Evolutionary conservation across 2,797 vertebrate species (phyloP).

Genomic region (Leontocebus nigricollis): DNA sequence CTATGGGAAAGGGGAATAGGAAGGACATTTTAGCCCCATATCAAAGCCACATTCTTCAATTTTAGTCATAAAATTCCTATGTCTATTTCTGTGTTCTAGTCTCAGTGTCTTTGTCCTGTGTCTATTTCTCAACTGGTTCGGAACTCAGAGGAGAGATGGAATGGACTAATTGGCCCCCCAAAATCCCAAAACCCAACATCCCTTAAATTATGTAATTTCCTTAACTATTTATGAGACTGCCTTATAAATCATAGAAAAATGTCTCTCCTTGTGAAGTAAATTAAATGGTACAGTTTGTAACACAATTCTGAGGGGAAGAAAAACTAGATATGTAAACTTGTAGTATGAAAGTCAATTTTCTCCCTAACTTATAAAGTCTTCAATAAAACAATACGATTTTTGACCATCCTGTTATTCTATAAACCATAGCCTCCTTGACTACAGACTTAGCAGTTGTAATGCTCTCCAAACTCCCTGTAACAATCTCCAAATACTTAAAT

Average conservation of each 20-base stretch:
- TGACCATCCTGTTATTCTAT: conserved; percentile 23
- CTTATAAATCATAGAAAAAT: not conserved
- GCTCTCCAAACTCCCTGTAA: conserved; percentile 56
- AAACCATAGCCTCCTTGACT: conserved; percentile 13
- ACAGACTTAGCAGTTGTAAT: conserved; percentile 50
- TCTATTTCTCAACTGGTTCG: not conserved
- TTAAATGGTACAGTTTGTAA: not conserved
- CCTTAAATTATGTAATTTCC: conserved; percentile 19
- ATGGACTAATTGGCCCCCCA: not conserved
- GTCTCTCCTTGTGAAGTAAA: conserved; percentile 14
- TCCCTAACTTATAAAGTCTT: conserved; percentile 45
- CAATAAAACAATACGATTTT: conserved; percentile 52
- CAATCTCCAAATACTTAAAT: conserved; percentile 65
- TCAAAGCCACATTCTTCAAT: not conserved
- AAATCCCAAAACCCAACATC: not conserved
- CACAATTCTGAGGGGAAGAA: not conserved
- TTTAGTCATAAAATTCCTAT: not conserved
- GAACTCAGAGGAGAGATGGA: not conserved
- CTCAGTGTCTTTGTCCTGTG: not conserved
- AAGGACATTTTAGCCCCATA: not conserved
- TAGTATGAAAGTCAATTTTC: conserved; percentile 49
- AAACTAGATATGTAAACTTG: conserved; percentile 16
- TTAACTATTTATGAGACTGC: conserved; percentile 12
- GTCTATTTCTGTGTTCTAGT: not conserved
- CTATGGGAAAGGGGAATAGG: not conserved